Evolutionary conservation across 2,888 invertebrate genomes (phyloP), one percentile per base, ranked within the genome.

Genomic region (Helicoverpa assulta): DNA sequence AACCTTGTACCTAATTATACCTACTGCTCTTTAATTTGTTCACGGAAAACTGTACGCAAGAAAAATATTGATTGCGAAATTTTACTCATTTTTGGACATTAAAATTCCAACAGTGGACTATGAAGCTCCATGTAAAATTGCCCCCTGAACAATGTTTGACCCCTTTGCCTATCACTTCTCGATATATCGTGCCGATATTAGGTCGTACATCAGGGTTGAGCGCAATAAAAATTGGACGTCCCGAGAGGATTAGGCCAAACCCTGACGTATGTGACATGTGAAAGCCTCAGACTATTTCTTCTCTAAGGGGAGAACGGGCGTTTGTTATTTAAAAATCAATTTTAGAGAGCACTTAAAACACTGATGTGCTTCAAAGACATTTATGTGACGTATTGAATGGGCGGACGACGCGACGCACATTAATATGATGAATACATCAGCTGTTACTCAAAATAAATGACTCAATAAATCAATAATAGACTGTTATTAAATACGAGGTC

Each of bases 151-250:
- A 88, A 88, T 90, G 85, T 89, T 84, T 85, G 87, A 88, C 89
- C 89, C 88, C 90, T 89, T 92, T 90, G 84, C 80, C 89, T 86
- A 89, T 89, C 87, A 89, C 85, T 89, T 87, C 88, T 85, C 87
- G 85, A 89, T 92, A 89, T 92, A 93, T 92, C 90, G 91, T 89
- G 86, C 86, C 90, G 89, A 92, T 94, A 95, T 93, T 93, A 91
- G 85, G 78, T 89, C 89, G 89, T 94, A 92, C 85, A 93, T 95
- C 94, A 95, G 92, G 91, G 90, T 88, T 88, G 89, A 91, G 90
- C 82, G 93, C 92, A 95, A 95, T 95, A 95, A 95, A 94, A 94
- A 93, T 92, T 89, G 92, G 89, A 91, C 87, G 90, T 92, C 93
- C 94, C 93, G 80, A 85, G 87, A 89, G 94, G 94, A 94, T 95